Percentiles rank a stretch among this genome's conserved stretches.
Conservation (phyloP, 2,888 invertebrate species). For the Megalurothrips usitatus region DNA sequence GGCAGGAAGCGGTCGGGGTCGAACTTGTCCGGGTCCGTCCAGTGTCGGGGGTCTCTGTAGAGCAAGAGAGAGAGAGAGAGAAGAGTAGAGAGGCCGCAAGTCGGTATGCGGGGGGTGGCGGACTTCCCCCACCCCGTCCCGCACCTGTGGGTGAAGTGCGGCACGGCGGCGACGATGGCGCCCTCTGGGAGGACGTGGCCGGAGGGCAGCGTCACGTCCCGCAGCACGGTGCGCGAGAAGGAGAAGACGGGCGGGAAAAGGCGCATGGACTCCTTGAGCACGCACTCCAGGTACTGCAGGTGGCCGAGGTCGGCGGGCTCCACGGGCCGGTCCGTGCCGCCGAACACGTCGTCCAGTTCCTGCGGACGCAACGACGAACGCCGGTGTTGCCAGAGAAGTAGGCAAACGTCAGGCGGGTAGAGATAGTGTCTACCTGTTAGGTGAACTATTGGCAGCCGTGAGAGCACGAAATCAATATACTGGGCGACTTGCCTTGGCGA, state of each 20-base stretch:
- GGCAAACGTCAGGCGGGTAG: too few relatives aligned
- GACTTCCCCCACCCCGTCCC: background rate
- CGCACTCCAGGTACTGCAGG: constrained; percentile 23
- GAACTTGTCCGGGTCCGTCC: background rate
- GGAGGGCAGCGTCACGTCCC: background rate
- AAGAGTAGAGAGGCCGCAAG: too few relatives aligned
- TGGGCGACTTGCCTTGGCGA: background rate
- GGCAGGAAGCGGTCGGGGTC: background rate
- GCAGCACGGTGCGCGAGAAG: background rate
- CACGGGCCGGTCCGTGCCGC: background rate
- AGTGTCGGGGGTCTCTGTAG: background rate
- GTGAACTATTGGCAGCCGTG: too few relatives aligned
- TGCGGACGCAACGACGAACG: background rate
- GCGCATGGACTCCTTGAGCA: constrained; percentile 1
- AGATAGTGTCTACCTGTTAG: too few relatives aligned
- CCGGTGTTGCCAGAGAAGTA: too few relatives aligned
- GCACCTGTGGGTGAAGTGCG: background rate
- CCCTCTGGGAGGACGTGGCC: constrained; percentile 2
- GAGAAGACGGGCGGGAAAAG: background rate
- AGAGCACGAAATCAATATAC: too few relatives aligned
- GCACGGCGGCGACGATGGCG: background rate
- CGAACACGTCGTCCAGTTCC: constrained; percentile 17
- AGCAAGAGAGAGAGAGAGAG: background rate
- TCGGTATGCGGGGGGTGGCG: too few relatives aligned
- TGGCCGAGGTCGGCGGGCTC: background rate